These are phyloP conservation scores for Sphaeridia pumilis DNA, from an alignment of 2,888 invertebrate species.

Conservation along the genomic window DNA sequence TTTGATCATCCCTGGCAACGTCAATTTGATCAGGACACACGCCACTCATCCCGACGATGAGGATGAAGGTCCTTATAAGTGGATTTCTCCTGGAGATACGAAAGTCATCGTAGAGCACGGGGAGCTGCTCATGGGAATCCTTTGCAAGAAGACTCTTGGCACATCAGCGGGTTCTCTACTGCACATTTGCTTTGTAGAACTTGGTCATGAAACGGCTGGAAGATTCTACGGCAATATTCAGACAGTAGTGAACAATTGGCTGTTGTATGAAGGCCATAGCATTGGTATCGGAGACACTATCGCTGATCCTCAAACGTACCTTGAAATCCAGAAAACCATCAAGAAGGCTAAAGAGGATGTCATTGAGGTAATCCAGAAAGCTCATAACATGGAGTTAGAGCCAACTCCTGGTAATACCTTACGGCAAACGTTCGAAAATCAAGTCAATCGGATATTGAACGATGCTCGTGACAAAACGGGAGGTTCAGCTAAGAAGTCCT, in stretches of 20 bases:
- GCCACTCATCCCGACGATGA: conserved; percentile 99
- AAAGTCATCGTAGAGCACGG: conserved; percentile 98
- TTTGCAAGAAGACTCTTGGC: conserved; percentile 96
- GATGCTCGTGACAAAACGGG: conserved; percentile 99
- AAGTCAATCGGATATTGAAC: conserved; percentile 86
- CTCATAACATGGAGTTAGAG: conserved; percentile 97
- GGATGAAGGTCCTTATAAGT: conserved; percentile 95
- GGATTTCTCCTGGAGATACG: conserved; percentile 99
- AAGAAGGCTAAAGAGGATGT: conserved; percentile 98
- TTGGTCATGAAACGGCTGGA: conserved; percentile 91
- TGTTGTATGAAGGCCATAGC: conserved; percentile 87
- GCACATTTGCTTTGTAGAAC: conserved; percentile 93
- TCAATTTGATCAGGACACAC: conserved; percentile 95
- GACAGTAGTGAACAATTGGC: conserved; percentile 97
- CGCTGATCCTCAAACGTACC: conserved; percentile 97
- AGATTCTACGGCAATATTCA: conserved; percentile 98
- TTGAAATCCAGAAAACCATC: conserved; percentile 95
- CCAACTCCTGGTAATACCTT: conserved; percentile 98
- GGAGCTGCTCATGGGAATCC: conserved; percentile 91
- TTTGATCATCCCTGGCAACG: conserved; percentile 92
- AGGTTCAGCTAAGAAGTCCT: conserved; percentile 95
- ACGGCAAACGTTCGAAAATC: conserved; percentile 97
- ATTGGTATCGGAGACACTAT: conserved; percentile 99
- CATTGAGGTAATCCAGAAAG: conserved; percentile 98
- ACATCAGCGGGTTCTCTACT: conserved; percentile 93